Percentiles rank a stretch among this genome's conserved stretches.
Evolutionary conservation across 2,113 vertebrate species (phyloP).

Genomic region (Pseudorectes ferrugineus): DNA sequence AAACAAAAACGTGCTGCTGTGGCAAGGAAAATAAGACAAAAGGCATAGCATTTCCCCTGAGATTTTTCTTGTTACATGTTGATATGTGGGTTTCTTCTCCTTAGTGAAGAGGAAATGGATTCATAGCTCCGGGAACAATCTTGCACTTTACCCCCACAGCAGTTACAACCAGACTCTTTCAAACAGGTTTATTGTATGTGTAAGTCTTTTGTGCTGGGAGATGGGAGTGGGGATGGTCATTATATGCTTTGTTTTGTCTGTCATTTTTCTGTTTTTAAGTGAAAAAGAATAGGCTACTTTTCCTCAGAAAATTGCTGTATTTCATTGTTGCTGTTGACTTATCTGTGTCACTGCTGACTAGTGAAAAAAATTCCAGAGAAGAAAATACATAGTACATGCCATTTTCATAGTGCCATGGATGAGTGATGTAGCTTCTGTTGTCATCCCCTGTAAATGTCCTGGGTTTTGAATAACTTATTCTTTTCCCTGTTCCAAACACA

Average conservation of each 20-base stretch:
- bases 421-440: not conserved
- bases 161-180: not conserved
- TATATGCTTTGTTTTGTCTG: not conserved
- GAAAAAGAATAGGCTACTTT: not conserved
- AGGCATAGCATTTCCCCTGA: not conserved
- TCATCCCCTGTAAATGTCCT: not conserved
- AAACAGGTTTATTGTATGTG: not conserved
- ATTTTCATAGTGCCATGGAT: not conserved
- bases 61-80: not conserved
- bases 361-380: not conserved
- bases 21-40: not conserved
- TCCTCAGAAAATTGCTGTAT: not conserved
- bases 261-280: not conserved
- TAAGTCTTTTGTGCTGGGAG: not conserved
- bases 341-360: not conserved
- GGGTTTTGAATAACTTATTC: not conserved
- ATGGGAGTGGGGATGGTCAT: not conserved
- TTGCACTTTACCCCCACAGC: not conserved
- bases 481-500: not conserved
- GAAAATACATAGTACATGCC: not conserved
- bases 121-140: not conserved
- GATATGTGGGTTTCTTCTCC: not conserved
- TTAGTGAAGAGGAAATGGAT: not conserved
- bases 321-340: not conserved
- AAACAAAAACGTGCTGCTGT: not conserved